Evolutionary conservation across 2,113 vertebrate genomes (phyloP), one percentile per base, ranked within the genome.

Genomic region (Psophia crepitans): DNA sequence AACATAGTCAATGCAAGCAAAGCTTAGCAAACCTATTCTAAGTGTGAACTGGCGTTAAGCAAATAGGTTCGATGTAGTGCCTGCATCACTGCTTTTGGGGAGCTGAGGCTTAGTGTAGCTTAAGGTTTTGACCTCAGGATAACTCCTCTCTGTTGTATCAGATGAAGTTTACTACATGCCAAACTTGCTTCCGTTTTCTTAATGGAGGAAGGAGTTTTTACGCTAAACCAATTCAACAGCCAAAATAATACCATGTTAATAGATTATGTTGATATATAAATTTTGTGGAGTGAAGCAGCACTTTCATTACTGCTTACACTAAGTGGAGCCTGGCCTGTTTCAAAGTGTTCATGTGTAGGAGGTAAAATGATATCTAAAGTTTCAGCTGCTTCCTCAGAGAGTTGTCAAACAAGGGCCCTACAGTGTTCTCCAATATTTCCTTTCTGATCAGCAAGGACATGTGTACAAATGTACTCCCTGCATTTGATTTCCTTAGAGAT

Each of bases 321-420:
- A 87, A 44, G 57, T 73, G 33, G 57, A 71, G 28, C 51, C 43
- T 69, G 35, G 7, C 26, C n/a, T 90, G 26, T 65, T 77, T 80
- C 57, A 60, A 63, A 66, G 27, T 37, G 30, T 48, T 83, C 17
- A 2, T 23, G 5, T 81, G 46, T 44, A 76, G 70, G 28, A 86
- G 49, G 66, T 73, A 86, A 94, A 88, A 88, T 32, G 35, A 49
- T 90, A 69, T 3, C 16, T 80, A 11, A 69, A 87, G 56, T 73
- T 92, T 86, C 79, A 89, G 49, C 53, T 96, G 53, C 66, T 84
- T 90, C 53, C 66, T 95, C 51, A 46, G 22, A 73, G 37, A 43
- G 14, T 8, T 84, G 64, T 92, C 73, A 87, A 33, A 91, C 65
- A 75, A 81, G 80, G 26, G n/a, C 68, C 20, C 56, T 48, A 16